Evolutionary conservation across 2,797 vertebrate species (phyloP).

Genomic region (Lycodopsis pacificus): DNA sequence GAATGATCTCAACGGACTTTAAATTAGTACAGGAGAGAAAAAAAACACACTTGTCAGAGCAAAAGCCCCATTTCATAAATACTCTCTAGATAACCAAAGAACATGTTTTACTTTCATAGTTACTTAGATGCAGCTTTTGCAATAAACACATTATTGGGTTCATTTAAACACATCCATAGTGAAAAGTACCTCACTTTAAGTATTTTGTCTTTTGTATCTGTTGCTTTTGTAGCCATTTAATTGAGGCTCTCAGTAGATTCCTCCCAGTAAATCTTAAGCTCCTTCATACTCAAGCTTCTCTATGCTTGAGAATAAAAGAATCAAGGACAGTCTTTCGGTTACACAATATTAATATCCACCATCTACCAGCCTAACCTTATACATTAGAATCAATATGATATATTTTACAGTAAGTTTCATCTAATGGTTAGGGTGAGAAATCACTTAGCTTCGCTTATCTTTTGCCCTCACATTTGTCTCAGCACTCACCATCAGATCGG

Average conservation of each 20-base stretch:
- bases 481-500: conserved; percentile 27
- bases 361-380: background rate
- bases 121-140: conserved; percentile 4
- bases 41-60: background rate
- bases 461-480: conserved; percentile 39
- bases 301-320: conserved; percentile 5
- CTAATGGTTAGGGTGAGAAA: background rate
- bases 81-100: background rate
- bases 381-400: background rate
- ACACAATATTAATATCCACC: background rate
- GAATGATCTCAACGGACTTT: background rate
- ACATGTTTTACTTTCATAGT: conserved; percentile 6
- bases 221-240: conserved; percentile 1
- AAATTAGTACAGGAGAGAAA: background rate
- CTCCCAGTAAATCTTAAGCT: background rate
- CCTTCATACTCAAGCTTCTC: background rate
- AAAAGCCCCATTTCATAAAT: conserved; percentile 14
- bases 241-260: background rate
- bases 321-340: background rate
- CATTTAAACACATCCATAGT: background rate
- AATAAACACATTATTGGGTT: conserved; percentile 14
- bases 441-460: conserved; percentile 27
- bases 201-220: background rate
- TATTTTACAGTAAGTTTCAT: conserved; percentile 8
- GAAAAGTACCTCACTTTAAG: background rate